These are phyloP conservation scores for Morelia viridis DNA, from an alignment of 2,797 vertebrate species.

Conservation along the genomic window DNA sequence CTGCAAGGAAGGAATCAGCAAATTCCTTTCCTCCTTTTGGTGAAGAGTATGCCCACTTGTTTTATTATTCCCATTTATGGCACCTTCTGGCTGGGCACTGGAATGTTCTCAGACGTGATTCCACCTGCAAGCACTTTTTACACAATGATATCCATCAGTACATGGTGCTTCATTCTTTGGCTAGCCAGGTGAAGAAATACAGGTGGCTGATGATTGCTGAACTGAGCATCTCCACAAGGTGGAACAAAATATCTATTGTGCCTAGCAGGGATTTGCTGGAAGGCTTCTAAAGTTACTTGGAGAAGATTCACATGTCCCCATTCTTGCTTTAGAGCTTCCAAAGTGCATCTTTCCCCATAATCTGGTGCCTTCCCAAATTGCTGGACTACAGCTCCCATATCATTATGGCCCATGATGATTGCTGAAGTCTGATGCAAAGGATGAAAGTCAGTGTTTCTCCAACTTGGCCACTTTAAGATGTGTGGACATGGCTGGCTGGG, in stretches of 20 bases:
- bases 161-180: background rate
- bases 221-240: background rate
- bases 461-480: too few relatives aligned
- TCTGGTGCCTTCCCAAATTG: background rate
- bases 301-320: conserved; percentile 23
- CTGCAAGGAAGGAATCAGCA: conserved; percentile 20
- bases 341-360: too few relatives aligned
- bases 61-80: conserved; percentile 9
- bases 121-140: conserved; percentile 12
- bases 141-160: background rate
- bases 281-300: background rate
- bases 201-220: conserved; percentile 23
- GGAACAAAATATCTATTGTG: background rate
- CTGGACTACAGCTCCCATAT: too few relatives aligned
- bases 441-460: too few relatives aligned
- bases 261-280: conserved; percentile 15
- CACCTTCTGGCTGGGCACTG: background rate
- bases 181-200: conserved; percentile 21
- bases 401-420: too few relatives aligned
- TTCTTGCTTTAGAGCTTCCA: background rate
- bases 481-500: too few relatives aligned
- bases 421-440: too few relatives aligned
- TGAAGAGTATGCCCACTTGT: background rate
- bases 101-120: conserved; percentile 39
- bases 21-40: conserved; percentile 12